Evolutionary conservation across 2,113 vertebrate genomes (phyloP), one percentile per base, ranked within the genome.

Genomic region (Meriones unguiculatus): DNA sequence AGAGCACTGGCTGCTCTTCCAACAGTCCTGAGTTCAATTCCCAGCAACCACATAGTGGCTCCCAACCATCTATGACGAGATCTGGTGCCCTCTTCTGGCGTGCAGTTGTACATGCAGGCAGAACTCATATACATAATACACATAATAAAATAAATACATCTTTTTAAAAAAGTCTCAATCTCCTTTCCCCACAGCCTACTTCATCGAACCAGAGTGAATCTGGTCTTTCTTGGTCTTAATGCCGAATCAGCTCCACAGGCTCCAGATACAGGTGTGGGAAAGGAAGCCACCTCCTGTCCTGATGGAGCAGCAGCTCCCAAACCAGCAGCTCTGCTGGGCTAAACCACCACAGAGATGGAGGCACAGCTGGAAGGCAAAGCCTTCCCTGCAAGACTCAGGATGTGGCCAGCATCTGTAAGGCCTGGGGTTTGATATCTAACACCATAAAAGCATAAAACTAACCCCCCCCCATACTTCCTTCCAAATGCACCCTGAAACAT

Each of bases 251-350:
- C n/a, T 1, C 64, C 14, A 4, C 0, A 24, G 77, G 50, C 28
- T 41, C 67, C 41, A 7, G 80, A 35, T 1, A 6, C n/a, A 59
- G 41, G 52, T 28, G 18, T 14, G 13, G 32, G 20, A 1, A 73
- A 41, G 70, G 82, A 52, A 38, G 20, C 0, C 1, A 1, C 52
- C 3, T 10, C 13, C 15, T 65, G 5, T 30, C 0, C 2, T 32
- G 65, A 52, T 17, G 2, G 30, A 73, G 18, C 28, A 17, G 46
- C 10, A 7, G 57, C 9, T 64, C 25, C 32, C 70, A 22, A 69
- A 13, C 3, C 4, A 62, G 41, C 8, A 41, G 30, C 14, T 38
- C 11, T 0, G 46, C 38, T 1, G 32, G 17, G 0, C 8, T 30
- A 54, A 94, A 54, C 20, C 62, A 0, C 57, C 57, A 15, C 57